phyloP scores from a whole-genome alignment of 2,113 vertebrate genomes.

The Crotalus horridus region DNA sequence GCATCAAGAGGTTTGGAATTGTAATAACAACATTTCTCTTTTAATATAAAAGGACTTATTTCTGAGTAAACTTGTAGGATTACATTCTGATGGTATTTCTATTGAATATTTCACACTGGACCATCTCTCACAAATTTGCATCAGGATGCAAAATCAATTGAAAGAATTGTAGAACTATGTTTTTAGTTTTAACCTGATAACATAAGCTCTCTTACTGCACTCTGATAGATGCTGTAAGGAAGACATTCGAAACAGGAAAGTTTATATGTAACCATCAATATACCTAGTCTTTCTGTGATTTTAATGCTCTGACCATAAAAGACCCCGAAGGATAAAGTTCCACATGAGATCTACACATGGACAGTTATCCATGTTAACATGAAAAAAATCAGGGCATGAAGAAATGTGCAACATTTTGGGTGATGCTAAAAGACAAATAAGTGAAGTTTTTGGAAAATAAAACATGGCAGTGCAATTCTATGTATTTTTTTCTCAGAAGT shows the following conservation, averaged over 20 bases:
- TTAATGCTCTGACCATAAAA: not conserved
- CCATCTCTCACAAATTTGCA: not conserved
- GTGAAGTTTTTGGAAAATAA: conserved; percentile 5
- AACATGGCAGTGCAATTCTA: not conserved
- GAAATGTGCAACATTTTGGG: not conserved
- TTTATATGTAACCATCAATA: not conserved
- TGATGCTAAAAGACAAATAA: not conserved
- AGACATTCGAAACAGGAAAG: not conserved
- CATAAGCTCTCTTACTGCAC: not conserved
- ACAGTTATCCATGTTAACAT: not conserved
- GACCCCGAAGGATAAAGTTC: not conserved
- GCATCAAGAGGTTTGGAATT: not conserved
- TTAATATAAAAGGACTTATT: not conserved
- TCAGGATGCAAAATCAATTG: not conserved
- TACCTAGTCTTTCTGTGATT: not conserved
- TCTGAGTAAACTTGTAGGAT: not conserved
- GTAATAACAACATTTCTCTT: not conserved
- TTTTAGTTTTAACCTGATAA: not conserved
- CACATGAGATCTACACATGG: not conserved
- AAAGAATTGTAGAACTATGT: not conserved
- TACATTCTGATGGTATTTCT: conserved; percentile 23
- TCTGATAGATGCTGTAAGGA: not conserved
- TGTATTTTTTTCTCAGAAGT: not conserved
- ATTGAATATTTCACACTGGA: conserved; percentile 25
- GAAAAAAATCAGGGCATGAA: not conserved